Evolutionary conservation across 2,888 invertebrate species (phyloP).

Genomic region (Drosophila mercatorum): DNA sequence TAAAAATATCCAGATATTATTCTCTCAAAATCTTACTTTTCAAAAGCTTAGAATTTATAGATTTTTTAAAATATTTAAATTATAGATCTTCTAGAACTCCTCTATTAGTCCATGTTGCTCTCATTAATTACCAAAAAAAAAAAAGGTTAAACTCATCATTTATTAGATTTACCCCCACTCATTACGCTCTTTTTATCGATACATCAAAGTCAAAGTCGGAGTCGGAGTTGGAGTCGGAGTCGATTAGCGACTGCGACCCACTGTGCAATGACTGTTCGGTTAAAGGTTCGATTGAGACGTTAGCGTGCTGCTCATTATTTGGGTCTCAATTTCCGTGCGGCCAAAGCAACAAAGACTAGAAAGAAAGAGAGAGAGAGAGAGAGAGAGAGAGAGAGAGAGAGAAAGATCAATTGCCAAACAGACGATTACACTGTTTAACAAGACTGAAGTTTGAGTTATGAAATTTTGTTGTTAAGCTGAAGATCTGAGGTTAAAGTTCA

Average conservation of each 20-base stretch:
- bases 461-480: not conserved
- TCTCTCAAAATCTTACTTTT: not conserved
- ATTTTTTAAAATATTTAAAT: not conserved
- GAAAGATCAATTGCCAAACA: conserved; percentile 65
- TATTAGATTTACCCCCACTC: not conserved
- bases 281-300: conserved; percentile 75
- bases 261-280: conserved; percentile 65
- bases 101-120: not conserved
- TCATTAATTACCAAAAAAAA: not conserved
- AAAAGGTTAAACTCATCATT: not conserved
- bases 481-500: not conserved
- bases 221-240: not conserved
- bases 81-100: not conserved
- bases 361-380: conserved; percentile 23
- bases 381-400: conserved; percentile 4
- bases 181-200: not conserved
- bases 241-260: conserved; percentile 27
- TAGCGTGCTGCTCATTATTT: conserved; percentile 74
- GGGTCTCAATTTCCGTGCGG: conserved; percentile 69
- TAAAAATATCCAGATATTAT: not conserved
- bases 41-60: not conserved
- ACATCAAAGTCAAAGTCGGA: conserved; percentile 9
- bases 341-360: conserved; percentile 11
- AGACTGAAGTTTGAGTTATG: not conserved
- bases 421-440: conserved; percentile 49